Conservation (phyloP, 2,888 invertebrate species). For the Stegana nigrithorax region DNA sequence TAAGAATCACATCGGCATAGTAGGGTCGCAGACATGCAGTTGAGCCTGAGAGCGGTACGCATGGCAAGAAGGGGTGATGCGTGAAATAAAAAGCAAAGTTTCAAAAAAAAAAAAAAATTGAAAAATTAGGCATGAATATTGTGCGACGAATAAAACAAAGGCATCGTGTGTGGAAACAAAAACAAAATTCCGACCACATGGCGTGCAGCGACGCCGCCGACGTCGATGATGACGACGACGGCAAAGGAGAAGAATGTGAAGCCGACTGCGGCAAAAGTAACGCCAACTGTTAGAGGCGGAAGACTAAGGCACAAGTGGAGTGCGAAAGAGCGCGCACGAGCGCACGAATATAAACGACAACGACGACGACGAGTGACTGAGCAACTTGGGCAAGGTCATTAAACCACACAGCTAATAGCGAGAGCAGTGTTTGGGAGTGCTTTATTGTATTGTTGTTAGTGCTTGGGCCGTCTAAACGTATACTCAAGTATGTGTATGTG, state of each 20-base stretch:
- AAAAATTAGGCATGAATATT: conserved; percentile 53
- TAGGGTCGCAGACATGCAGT: not conserved
- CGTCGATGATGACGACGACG: conserved; percentile 35
- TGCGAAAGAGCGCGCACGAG: conserved; percentile 22
- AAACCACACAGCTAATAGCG: conserved; percentile 45
- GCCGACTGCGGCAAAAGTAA: too few species aligned
- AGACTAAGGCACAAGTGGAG: not conserved
- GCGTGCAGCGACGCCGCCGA: conserved; percentile 22
- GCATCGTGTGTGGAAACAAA: too few species aligned
- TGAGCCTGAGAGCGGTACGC: not conserved
- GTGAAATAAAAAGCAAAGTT: conserved; percentile 37
- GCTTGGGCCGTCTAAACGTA: not conserved
- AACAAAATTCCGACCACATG: conserved; percentile 49
- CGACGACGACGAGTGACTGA: conserved; percentile 8
- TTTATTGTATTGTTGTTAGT: conserved; percentile 6
- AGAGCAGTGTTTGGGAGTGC: not conserved
- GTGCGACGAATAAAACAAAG: conserved; percentile 17
- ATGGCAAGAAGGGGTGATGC: conserved; percentile 21
- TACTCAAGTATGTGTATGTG: conserved; percentile 2
- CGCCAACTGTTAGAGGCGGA: conserved; percentile 4
- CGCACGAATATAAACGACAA: too few species aligned
- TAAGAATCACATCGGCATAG: not conserved
- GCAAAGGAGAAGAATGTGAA: conserved; percentile 45
- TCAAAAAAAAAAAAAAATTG: conserved; percentile 46
- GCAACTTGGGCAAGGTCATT: conserved; percentile 61